phyloP scores from a whole-genome alignment of 2,797 vertebrate genomes.

The Aldrovandia affinis region DNA sequence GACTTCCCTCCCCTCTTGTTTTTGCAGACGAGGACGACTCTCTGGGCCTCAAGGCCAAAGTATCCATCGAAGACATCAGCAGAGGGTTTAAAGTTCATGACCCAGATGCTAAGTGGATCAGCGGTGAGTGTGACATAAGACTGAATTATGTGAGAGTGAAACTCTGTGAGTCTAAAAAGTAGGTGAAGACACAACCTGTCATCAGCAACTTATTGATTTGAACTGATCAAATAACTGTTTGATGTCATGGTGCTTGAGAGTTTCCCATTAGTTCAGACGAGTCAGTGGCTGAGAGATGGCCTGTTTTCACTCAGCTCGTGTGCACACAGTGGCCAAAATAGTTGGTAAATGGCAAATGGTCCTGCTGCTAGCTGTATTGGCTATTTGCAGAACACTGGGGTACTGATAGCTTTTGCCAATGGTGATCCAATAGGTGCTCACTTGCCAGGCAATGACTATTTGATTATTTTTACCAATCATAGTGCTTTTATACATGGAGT shows the following conservation, averaged over 20 bases:
- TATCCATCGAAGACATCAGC: slow-evolving; percentile 87
- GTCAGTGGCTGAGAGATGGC: too few species aligned
- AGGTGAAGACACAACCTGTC: background rate
- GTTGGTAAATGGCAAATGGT: too few species aligned
- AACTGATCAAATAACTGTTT: too few species aligned
- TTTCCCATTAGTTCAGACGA: too few species aligned
- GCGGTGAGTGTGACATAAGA: slow-evolving; percentile 81
- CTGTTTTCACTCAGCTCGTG: too few species aligned
- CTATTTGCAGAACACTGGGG: too few species aligned
- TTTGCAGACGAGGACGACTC: slow-evolving; percentile 90
- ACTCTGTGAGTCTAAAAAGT: background rate
- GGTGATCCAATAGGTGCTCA: too few species aligned
- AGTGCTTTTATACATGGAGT: background rate
- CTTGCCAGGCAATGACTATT: too few species aligned
- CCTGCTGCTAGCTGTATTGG: too few species aligned
- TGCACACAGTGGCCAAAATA: too few species aligned
- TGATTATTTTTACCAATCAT: background rate
- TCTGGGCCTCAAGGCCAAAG: slow-evolving; percentile 88
- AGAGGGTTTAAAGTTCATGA: slow-evolving; percentile 89
- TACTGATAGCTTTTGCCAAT: too few species aligned
- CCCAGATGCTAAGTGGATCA: slow-evolving; percentile 94
- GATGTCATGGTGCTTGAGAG: too few species aligned
- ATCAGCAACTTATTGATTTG: slow-evolving; percentile 23
- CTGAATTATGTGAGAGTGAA: background rate
- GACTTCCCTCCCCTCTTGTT: background rate